Percentiles rank a stretch among this genome's conserved stretches.
Conservation (phyloP, 2,797 vertebrate species). For the Dendrocincla tyrannina region DNA sequence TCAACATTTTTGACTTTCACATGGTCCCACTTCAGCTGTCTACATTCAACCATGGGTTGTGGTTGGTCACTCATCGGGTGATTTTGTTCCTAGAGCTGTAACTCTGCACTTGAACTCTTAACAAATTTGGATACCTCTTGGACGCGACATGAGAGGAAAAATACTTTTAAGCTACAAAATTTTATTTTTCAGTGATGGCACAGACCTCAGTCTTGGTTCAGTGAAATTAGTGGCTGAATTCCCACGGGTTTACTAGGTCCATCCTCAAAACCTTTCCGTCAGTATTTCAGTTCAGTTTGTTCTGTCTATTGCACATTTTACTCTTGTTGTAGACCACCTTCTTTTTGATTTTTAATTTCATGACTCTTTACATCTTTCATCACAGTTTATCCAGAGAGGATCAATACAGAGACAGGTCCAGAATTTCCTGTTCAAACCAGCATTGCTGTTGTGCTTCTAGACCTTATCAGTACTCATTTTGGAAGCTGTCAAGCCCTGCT, state of each 20-base stretch:
- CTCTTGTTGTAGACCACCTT: neutral
- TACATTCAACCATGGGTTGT: neutral
- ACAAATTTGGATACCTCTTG: neutral
- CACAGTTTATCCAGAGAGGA: neutral
- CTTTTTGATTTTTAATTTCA: neutral
- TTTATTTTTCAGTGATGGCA: neutral
- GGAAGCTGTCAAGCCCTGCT: neutral
- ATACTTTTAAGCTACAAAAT: neutral
- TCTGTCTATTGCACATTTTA: neutral
- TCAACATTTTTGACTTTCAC: neutral
- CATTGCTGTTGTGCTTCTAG: neutral
- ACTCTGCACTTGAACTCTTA: neutral
- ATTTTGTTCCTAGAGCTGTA: neutral
- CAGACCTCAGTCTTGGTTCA: neutral
- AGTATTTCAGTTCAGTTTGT: neutral
- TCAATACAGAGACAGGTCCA: neutral
- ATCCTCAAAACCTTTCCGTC: neutral
- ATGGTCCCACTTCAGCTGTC: neutral
- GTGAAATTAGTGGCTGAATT: neutral
- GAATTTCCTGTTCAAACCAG: neutral
- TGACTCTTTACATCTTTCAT: neutral
- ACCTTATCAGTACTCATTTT: neutral
- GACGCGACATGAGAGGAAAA: neutral
- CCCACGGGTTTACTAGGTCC: neutral
- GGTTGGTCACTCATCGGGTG: neutral